Evolutionary conservation across 1,140 invertebrate genomes (phyloP).

Genomic region (Bemisia tabaci): DNA sequence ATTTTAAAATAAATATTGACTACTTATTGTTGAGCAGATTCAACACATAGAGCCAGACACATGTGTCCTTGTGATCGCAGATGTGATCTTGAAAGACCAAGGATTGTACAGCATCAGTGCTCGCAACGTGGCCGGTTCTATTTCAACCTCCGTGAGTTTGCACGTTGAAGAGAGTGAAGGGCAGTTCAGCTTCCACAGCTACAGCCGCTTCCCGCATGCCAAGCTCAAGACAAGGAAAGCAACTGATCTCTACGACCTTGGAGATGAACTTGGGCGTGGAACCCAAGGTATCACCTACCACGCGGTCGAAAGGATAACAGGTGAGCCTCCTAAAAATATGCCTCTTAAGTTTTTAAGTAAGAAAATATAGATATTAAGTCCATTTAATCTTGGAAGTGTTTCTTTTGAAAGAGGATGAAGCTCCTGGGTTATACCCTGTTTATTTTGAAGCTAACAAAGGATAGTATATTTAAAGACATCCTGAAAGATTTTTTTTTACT

Average conservation of each 20-base stretch:
- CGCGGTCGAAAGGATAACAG: constrained; percentile 64
- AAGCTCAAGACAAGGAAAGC: constrained; percentile 50
- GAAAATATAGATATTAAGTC: neutral
- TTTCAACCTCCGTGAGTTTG: constrained; percentile 79
- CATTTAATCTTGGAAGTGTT: too few relatives aligned
- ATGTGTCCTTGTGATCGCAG: constrained; percentile 66
- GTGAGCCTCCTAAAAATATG: constrained; percentile 32
- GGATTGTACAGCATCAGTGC: constrained; percentile 89
- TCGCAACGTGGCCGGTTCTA: constrained; percentile 78
- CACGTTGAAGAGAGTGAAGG: constrained; percentile 78
- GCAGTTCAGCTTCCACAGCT: constrained; percentile 53
- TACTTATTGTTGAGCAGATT: too few relatives aligned
- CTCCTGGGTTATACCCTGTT: too few relatives aligned
- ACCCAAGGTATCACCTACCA: constrained; percentile 60
- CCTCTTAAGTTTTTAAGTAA: neutral
- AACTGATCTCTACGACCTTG: constrained; percentile 77
- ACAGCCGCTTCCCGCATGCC: constrained; percentile 49
- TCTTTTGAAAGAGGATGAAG: too few relatives aligned
- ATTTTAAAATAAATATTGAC: too few relatives aligned
- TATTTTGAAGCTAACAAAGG: too few relatives aligned
- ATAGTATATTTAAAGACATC: too few relatives aligned
- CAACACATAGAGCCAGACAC: constrained; percentile 70
- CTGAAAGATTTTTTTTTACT: too few relatives aligned
- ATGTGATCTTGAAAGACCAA: constrained; percentile 76
- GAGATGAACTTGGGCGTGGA: constrained; percentile 86